phyloP scores from a whole-genome alignment of 2,888 invertebrate species.

The Heliconius sara region DNA sequence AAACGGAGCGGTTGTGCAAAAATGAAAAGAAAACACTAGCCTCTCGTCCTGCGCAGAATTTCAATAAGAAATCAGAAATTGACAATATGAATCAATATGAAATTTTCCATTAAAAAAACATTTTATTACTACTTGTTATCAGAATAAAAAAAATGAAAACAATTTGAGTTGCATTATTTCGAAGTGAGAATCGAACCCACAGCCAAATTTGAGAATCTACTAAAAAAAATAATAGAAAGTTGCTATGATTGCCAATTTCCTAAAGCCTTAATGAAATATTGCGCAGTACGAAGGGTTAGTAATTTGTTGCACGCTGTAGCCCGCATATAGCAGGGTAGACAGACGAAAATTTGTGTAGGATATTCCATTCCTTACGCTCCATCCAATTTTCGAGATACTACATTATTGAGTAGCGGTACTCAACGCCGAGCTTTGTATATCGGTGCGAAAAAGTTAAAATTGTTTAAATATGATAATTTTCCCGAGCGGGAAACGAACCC shows the following conservation, averaged over 20 bases:
- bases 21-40: neutral
- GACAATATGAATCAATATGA: neutral
- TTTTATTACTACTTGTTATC: neutral
- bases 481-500: neutral
- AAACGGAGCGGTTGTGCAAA: too few relatives aligned
- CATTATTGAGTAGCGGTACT: neutral
- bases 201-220: neutral
- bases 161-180: neutral
- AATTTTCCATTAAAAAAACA: neutral
- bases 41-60: too few relatives aligned
- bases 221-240: too few relatives aligned
- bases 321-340: neutral
- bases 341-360: neutral
- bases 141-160: neutral
- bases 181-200: neutral
- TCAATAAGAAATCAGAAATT: neutral
- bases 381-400: neutral
- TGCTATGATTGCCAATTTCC: neutral
- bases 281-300: too few relatives aligned
- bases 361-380: neutral
- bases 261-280: neutral
- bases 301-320: neutral
- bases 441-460: too few relatives aligned
- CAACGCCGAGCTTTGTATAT: neutral
- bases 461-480: neutral